Percentiles rank a stretch among this genome's conserved stretches.
phyloP scores from a whole-genome alignment of 2,113 vertebrate species.

The Grammomys dolichurus region DNA sequence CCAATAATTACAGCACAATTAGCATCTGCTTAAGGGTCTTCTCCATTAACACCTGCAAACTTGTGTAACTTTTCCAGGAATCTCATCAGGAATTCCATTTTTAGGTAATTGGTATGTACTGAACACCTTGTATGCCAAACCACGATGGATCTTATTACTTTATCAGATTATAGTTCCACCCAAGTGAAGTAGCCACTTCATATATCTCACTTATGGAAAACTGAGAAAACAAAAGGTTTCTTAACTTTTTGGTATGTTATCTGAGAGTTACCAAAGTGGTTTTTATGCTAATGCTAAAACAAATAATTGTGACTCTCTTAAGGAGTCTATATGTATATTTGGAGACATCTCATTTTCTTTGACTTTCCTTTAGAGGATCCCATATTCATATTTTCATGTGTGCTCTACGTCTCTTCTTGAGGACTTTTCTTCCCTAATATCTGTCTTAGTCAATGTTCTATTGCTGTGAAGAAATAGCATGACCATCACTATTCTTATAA shows the following conservation, averaged over 20 bases:
- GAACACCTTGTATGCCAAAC: neutral
- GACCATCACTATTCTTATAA: neutral
- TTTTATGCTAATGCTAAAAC: neutral
- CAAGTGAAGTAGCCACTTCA: neutral
- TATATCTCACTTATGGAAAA: neutral
- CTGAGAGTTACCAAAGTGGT: neutral
- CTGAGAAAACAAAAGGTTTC: neutral
- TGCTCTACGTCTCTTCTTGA: neutral
- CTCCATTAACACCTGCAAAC: neutral
- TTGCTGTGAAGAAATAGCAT: neutral
- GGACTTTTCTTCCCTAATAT: neutral
- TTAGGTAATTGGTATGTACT: neutral
- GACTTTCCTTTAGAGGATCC: neutral
- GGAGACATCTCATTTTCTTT: neutral
- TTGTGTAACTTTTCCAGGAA: neutral
- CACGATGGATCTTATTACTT: neutral
- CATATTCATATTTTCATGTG: neutral
- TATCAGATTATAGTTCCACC: neutral
- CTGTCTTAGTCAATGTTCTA: neutral
- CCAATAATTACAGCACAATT: neutral
- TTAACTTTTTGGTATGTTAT: neutral
- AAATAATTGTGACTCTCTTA: neutral
- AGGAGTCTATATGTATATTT: neutral
- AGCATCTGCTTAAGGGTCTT: neutral
- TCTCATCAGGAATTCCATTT: neutral